A percentile compares a stretch with the other conserved stretches of the same genome.
These are phyloP conservation scores for Phoxinus dragarum DNA, from an alignment of 2,797 vertebrate species.

Conservation along the genomic window DNA sequence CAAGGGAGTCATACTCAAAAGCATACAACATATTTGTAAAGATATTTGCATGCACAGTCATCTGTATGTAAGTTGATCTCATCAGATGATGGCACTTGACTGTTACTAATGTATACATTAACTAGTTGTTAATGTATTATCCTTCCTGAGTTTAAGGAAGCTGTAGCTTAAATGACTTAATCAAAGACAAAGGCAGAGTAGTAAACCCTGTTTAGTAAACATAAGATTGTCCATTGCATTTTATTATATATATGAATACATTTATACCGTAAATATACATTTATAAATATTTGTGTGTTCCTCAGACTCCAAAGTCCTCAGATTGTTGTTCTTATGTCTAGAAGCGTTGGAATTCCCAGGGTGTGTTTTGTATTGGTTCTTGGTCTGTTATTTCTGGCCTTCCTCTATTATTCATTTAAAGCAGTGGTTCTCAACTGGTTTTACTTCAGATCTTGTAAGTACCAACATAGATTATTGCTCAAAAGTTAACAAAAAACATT, in stretches of 20 bases:
- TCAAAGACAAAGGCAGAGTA: not conserved
- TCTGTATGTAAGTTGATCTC: not conserved
- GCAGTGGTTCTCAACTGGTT: not conserved
- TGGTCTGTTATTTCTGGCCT: constrained; percentile 3
- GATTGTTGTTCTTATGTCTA: constrained; percentile 45
- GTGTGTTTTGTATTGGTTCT: constrained; percentile 30
- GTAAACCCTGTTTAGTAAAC: not conserved
- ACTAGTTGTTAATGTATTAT: not conserved
- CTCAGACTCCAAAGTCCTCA: not conserved
- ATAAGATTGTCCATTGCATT: not conserved
- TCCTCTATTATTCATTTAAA: not conserved
- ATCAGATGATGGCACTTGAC: not conserved
- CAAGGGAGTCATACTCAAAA: not conserved
- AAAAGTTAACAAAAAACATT: not conserved
- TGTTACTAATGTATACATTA: not conserved
- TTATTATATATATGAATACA: constrained; percentile 9
- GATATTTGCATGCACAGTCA: not conserved
- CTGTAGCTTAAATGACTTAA: not conserved
- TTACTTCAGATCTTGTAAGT: not conserved
- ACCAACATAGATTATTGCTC: not conserved
- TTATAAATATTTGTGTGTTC: constrained; percentile 6
- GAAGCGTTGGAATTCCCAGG: constrained; percentile 21
- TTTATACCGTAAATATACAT: too few species aligned
- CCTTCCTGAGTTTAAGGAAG: not conserved
- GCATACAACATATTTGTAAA: not conserved